Evolutionary conservation across 2,888 invertebrate species (phyloP).

Genomic region (Ophion obscuratus): DNA sequence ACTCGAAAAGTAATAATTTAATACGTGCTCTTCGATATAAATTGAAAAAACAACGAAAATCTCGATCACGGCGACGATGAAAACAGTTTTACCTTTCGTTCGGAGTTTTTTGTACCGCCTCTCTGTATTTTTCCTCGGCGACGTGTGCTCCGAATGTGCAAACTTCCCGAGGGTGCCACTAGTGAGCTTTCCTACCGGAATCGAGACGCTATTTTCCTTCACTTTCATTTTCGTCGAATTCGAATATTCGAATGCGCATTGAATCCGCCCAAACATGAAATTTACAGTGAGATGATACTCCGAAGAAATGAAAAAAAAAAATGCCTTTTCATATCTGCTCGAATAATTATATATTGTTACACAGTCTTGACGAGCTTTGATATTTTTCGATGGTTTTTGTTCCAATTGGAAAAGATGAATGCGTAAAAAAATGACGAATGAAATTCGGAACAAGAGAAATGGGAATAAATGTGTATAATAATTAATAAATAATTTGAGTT

Average conservation of each 20-base stretch:
- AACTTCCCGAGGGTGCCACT: slow-evolving; percentile 52
- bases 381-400: no score
- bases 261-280: no score
- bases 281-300: no score
- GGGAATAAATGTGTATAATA: no score
- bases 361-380: no score
- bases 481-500: background rate
- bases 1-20: background rate
- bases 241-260: background rate
- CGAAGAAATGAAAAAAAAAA: no score
- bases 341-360: no score
- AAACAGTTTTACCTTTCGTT: background rate
- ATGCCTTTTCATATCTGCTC: no score
- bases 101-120: background rate
- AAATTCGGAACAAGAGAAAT: no score
- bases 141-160: slow-evolving; percentile 46
- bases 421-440: no score
- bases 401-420: no score
- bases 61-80: background rate
- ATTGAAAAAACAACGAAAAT: slow-evolving; percentile 5
- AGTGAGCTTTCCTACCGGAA: slow-evolving; percentile 23
- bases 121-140: background rate
- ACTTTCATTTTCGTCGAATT: background rate
- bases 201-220: background rate
- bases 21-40: slow-evolving; percentile 16